Base-by-base conservation (phyloP, 2,797 vertebrate species). In the Sebastolobus alascanus region DNA sequence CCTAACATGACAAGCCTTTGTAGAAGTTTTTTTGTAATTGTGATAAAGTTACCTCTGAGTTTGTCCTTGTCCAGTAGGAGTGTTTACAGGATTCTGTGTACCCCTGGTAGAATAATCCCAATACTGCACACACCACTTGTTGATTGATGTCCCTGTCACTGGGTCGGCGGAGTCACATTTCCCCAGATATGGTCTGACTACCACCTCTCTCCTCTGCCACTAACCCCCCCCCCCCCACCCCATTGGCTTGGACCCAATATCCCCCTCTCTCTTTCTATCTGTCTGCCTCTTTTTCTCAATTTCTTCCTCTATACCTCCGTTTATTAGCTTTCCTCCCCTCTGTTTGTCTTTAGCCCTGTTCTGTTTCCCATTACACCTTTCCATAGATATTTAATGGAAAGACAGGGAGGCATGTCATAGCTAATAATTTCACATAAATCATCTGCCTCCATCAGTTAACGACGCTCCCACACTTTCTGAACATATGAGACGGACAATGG, bases 141-240 rank as follows among this genome's bases (percentile, higher is more conserved):
- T 91, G 92, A 94, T 93, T 87, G 89, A 94, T 93, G 89, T 73
- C 71, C 75, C 87, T 89, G 85, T 90, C 90, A 84, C 40, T 40
- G 80, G 84, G 82, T 85, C 89, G 90, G 78, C 66, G 59, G 69
- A 89, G 75, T 84, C 86, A 87, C 89, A 91, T 90, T 91, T 92
- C 85, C 84, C 72, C 82, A 88, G 86, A 85, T 81, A 81, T 84
- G 88, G 77, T 84, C 74, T 37, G 66, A 84, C 84, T 77, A 80
- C 70, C 77, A 35, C 69, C 75, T 63, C 71, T 61, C 68, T 37
- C 67, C 67, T 37, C 46, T 66, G 52, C 73, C 61, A 38, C 76
- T 14, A 72, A 43, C 13, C 38, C 64, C 70, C 31, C 58, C 58
- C 1, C 33, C 59, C 58, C 38, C 20, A 54, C 38, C 71, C 22